These are phyloP conservation scores for Corydoras sp. DNA, from an alignment of 2,113 vertebrate genomes.

Conservation along the genomic window DNA sequence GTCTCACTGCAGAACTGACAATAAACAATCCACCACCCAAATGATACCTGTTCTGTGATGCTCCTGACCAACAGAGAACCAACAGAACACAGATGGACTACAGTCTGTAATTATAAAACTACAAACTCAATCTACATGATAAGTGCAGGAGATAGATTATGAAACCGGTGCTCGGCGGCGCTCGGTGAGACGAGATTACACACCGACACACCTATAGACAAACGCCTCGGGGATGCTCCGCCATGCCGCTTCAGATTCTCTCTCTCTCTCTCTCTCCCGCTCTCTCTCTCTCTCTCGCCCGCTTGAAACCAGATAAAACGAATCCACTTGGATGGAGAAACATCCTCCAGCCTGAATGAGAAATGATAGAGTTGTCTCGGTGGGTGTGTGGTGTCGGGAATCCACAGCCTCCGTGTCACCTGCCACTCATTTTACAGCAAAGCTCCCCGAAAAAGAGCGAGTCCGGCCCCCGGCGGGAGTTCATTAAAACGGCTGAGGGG, in stretches of 20 bases:
- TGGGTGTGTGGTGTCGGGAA: slow-evolving; percentile 4
- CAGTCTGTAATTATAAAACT: no score
- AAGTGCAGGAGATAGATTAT: no score
- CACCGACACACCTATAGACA: slow-evolving; percentile 17
- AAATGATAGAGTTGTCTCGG: neutral
- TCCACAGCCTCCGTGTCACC: neutral
- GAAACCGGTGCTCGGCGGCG: slow-evolving; percentile 6
- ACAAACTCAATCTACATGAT: no score
- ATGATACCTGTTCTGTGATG: no score
- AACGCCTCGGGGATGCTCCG: neutral
- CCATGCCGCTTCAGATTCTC: no score
- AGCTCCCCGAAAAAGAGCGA: neutral
- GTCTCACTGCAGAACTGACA: no score
- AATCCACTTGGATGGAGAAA: neutral
- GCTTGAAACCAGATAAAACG: neutral
- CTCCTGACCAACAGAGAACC: no score
- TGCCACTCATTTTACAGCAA: no score
- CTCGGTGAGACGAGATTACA: slow-evolving; percentile 18
- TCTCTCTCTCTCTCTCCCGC: no score
- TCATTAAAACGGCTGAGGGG: slow-evolving; percentile 24
- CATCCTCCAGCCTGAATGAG: neutral
- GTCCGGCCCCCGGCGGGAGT: neutral
- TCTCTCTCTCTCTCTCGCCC: no score
- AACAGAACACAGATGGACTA: no score
- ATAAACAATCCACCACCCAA: no score